These are phyloP conservation scores for Tinea semifulvella DNA, from an alignment of 2,888 invertebrate species.

Conservation along the genomic window DNA sequence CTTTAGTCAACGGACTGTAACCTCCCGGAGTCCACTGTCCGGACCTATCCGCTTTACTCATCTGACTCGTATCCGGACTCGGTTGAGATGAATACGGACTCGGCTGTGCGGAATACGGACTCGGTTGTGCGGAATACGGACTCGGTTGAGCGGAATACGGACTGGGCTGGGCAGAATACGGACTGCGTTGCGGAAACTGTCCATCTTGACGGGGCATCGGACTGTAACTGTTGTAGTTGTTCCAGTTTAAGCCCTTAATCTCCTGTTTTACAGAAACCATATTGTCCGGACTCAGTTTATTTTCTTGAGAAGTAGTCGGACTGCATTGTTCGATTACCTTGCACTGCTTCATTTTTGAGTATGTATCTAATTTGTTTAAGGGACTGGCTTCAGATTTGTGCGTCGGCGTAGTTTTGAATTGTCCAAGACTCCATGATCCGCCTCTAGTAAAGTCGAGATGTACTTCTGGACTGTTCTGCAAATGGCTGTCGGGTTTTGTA, in stretches of 20 bases:
- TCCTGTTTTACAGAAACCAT: conserved; percentile 43
- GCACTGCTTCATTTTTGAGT: conserved; percentile 46
- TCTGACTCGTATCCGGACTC: conserved; percentile 59
- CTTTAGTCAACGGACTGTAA: conserved; percentile 56
- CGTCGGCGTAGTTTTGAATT: conserved; percentile 53
- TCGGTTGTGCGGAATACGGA: conserved; percentile 51
- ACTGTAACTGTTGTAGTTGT: conserved; percentile 52
- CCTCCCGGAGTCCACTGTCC: conserved; percentile 53
- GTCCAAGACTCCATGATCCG: conserved; percentile 49
- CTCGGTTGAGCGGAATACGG: conserved; percentile 52
- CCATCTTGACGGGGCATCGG: conserved; percentile 59
- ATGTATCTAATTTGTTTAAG: conserved; percentile 48
- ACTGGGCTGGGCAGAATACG: conserved; percentile 54
- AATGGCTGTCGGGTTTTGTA: conserved; percentile 56
- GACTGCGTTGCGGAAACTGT: conserved; percentile 49
- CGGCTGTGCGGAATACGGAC: conserved; percentile 57
- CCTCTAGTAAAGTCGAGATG: conserved; percentile 41
- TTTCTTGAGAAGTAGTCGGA: conserved; percentile 55
- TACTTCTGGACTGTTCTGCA: conserved; percentile 53
- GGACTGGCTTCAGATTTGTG: conserved; percentile 59
- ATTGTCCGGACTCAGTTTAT: conserved; percentile 51
- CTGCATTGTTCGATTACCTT: conserved; percentile 58
- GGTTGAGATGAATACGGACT: conserved; percentile 59
- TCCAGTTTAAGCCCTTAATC: conserved; percentile 52
- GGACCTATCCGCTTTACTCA: conserved; percentile 49